phyloP scores from a whole-genome alignment of 2,888 invertebrate species.

The Allygus modestus region DNA sequence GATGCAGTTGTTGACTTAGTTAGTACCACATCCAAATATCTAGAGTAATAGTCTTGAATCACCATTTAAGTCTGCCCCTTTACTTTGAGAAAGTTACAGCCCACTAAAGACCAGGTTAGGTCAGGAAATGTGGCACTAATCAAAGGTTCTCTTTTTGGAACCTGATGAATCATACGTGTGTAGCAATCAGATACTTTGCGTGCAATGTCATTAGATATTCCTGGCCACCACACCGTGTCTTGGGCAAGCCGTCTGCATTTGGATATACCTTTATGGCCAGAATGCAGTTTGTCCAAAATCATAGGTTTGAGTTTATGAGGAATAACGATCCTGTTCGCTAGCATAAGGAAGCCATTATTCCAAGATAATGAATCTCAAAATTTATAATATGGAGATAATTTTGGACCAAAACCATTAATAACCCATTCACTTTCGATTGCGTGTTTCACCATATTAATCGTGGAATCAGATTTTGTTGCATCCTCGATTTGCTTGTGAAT shows the following conservation, averaged over 20 bases:
- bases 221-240: conserved; percentile 31
- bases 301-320: background rate
- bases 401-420: background rate
- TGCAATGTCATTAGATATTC: conserved; percentile 19
- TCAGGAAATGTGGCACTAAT: conserved; percentile 2
- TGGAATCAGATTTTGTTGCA: background rate
- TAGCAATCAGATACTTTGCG: background rate
- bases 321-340: background rate
- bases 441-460: background rate
- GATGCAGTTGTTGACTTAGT: background rate
- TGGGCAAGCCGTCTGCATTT: conserved; percentile 70
- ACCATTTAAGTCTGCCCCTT: background rate
- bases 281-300: conserved; percentile 13
- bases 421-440: conserved; percentile 6
- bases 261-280: background rate
- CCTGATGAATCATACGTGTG: background rate
- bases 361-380: conserved; percentile 28
- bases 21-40: background rate
- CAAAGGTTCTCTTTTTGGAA: background rate
- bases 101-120: background rate
- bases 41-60: conserved; percentile 22
- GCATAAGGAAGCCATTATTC: conserved; percentile 27
- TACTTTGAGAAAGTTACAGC: background rate
- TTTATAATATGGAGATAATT: conserved; percentile 12
- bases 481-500: conserved; percentile 11